phyloP scores from a whole-genome alignment of 2,113 vertebrate species.

The Turdus rufiventris region DNA sequence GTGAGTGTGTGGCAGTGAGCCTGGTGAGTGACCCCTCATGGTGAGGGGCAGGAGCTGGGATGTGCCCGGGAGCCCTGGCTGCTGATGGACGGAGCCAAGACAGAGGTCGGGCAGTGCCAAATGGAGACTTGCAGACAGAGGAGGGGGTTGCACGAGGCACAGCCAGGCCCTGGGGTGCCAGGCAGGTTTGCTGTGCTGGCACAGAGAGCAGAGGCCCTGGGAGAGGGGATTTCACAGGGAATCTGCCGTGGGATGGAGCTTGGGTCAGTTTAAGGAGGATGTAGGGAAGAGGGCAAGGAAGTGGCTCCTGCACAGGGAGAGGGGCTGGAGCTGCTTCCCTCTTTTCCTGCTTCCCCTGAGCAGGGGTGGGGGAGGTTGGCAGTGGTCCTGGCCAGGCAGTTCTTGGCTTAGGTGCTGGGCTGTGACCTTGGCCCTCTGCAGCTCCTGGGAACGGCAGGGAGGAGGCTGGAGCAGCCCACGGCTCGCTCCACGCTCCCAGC shows the following conservation, averaged over 20 bases:
- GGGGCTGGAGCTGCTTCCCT: neutral
- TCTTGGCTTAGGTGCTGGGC: neutral
- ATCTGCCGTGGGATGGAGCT: neutral
- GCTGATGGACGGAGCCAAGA: neutral
- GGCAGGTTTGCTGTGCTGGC: neutral
- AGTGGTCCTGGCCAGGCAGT: neutral
- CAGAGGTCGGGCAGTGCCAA: accelerated
- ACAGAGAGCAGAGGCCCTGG: accelerated
- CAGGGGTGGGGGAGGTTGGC: neutral
- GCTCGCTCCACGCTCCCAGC: neutral
- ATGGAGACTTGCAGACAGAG: neutral
- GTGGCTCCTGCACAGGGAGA: no score
- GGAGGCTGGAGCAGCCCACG: accelerated
- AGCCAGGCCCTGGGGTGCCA: accelerated
- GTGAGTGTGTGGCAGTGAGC: neutral
- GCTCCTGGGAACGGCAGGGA: accelerated
- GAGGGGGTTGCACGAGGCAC: accelerated
- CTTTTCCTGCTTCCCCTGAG: accelerated
- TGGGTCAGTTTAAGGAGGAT: accelerated
- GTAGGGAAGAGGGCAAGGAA: no score
- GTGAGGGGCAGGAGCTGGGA: neutral
- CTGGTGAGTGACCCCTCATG: neutral
- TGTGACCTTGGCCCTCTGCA: neutral
- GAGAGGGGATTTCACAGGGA: neutral
- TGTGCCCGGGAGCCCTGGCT: neutral